These are phyloP conservation scores for Serripes groenlandicus DNA, from an alignment of 2,888 invertebrate species.

Conservation along the genomic window DNA sequence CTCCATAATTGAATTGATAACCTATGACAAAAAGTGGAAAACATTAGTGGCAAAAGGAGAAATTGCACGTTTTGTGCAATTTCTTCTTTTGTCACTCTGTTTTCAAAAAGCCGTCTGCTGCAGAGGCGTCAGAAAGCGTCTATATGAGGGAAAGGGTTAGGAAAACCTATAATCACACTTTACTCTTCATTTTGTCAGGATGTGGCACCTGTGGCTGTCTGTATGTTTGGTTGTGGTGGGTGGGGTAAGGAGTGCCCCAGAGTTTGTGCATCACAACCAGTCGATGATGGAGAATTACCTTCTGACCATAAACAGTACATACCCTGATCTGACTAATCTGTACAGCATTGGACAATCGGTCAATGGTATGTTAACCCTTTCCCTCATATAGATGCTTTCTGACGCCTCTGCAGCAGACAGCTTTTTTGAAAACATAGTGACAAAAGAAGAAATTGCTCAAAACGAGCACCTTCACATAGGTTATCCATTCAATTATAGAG, in stretches of 20 bases:
- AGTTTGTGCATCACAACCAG: conserved; percentile 95
- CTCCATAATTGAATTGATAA: too few relatives aligned
- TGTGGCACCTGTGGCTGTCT: neutral
- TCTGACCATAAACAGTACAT: conserved; percentile 92
- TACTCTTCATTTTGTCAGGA: neutral
- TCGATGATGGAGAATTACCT: conserved; percentile 94
- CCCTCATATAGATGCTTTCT: too few relatives aligned
- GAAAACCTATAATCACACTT: neutral
- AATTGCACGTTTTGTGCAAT: neutral
- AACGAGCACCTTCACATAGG: too few relatives aligned
- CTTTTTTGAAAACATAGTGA: too few relatives aligned
- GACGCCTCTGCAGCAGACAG: too few relatives aligned
- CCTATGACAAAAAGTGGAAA: too few relatives aligned
- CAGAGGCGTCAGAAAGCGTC: neutral
- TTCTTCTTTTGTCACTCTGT: neutral
- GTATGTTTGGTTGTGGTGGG: neutral
- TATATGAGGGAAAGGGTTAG: neutral
- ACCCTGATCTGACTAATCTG: conserved; percentile 95
- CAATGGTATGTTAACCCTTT: too few relatives aligned
- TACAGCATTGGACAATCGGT: conserved; percentile 98
- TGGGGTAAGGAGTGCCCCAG: conserved; percentile 87
- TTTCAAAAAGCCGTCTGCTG: neutral
- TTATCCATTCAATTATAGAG: too few relatives aligned
- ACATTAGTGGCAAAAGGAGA: neutral
- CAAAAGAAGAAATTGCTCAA: too few relatives aligned